These are phyloP conservation scores for Tetragnatha versicolor DNA, from an alignment of 1,140 invertebrate species.

Conservation along the genomic window DNA sequence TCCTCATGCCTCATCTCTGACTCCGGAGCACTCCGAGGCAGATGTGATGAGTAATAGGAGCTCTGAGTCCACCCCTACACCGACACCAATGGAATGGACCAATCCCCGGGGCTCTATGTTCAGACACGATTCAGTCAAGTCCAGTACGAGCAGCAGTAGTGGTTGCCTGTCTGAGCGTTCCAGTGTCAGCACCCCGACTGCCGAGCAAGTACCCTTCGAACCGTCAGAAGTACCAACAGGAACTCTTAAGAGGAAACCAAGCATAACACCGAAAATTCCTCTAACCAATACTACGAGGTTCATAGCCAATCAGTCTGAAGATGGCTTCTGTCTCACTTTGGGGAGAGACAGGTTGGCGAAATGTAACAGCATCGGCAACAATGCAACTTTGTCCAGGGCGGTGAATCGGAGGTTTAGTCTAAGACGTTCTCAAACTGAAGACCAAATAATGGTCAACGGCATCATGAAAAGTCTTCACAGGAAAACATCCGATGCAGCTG, in stretches of 20 bases:
- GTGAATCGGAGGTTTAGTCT: slow-evolving; percentile 58
- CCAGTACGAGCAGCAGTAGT: slow-evolving; percentile 58
- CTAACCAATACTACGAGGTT: slow-evolving; percentile 89
- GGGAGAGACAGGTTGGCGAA: slow-evolving; percentile 19
- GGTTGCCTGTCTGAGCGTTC: slow-evolving; percentile 61
- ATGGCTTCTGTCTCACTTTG: slow-evolving; percentile 17
- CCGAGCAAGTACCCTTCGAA: slow-evolving; percentile 68
- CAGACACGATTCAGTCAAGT: slow-evolving; percentile 58
- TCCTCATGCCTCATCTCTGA: slow-evolving; percentile 40
- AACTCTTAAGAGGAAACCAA: slow-evolving; percentile 62
- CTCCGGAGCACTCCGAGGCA: slow-evolving; percentile 26
- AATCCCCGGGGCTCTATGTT: slow-evolving; percentile 31
- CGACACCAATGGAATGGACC: slow-evolving; percentile 53
- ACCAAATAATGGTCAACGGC: slow-evolving; percentile 56
- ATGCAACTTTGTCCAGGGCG: slow-evolving; percentile 50
- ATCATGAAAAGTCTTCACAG: slow-evolving; percentile 66
- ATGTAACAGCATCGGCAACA: slow-evolving; percentile 46
- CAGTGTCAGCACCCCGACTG: slow-evolving; percentile 64
- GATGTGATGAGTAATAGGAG: slow-evolving; percentile 46
- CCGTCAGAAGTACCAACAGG: slow-evolving; percentile 70
- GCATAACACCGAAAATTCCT: slow-evolving; percentile 73
- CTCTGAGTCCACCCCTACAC: slow-evolving; percentile 54
- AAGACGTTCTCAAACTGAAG: slow-evolving; percentile 61
- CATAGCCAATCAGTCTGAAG: slow-evolving; percentile 59
- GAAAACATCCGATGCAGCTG: slow-evolving; percentile 58